phyloP scores from a whole-genome alignment of 2,888 invertebrate species.

The Stenolophus ochropezus region DNA sequence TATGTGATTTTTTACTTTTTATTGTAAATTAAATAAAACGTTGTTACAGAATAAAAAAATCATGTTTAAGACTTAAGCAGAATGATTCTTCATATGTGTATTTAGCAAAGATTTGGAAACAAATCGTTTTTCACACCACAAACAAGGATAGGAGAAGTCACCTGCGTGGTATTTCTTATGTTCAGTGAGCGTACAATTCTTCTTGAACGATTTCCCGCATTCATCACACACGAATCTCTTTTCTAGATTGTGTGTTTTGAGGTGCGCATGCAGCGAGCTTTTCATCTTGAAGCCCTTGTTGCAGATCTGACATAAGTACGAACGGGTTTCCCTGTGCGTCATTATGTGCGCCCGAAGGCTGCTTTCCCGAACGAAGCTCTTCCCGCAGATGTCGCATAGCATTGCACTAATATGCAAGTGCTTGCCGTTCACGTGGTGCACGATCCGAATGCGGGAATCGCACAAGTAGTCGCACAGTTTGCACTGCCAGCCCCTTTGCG shows the following conservation, averaged over 20 bases:
- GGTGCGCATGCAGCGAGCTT: constrained; percentile 72
- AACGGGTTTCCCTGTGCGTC: constrained; percentile 68
- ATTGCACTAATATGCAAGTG: constrained; percentile 63
- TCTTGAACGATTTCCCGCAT: constrained; percentile 77
- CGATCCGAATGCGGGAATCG: constrained; percentile 55
- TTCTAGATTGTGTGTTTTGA: constrained; percentile 71
- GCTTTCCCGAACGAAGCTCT: constrained; percentile 64
- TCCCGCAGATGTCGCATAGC: constrained; percentile 72
- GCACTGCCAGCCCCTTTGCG: constrained; percentile 60
- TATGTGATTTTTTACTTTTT: constrained; percentile 15
- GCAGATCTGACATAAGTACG: constrained; percentile 70
- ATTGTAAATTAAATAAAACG: constrained; percentile 7
- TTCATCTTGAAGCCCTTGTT: constrained; percentile 73
- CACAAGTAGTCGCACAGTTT: constrained; percentile 60
- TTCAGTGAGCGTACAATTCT: constrained; percentile 75
- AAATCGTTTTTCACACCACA: constrained; percentile 58
- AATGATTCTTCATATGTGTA: constrained; percentile 56
- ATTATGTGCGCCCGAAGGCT: constrained; percentile 69
- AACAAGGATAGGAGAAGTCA: constrained; percentile 67
- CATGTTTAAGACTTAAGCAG: constrained; percentile 30
- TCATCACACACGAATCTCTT: constrained; percentile 74
- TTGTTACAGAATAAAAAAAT: not conserved
- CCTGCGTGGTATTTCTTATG: constrained; percentile 77
- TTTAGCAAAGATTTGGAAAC: constrained; percentile 53
- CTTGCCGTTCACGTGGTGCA: constrained; percentile 62